Evolutionary conservation across 2,113 vertebrate species (phyloP).

Genomic region (Epinephelus fuscoguttatus): DNA sequence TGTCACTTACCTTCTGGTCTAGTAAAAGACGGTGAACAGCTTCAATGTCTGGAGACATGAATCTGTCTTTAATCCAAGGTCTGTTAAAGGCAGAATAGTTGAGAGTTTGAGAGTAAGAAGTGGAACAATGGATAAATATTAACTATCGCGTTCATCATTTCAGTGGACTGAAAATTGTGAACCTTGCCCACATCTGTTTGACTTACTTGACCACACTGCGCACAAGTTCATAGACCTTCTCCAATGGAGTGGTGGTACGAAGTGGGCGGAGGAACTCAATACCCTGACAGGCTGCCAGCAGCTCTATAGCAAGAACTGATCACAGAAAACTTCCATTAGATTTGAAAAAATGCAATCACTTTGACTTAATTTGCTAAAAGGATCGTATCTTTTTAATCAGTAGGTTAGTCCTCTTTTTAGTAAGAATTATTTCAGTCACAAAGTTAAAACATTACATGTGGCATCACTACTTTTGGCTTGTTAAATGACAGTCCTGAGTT

Average conservation of each 20-base stretch:
- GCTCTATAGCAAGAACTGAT: slow-evolving; percentile 94
- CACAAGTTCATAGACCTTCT: slow-evolving; percentile 98
- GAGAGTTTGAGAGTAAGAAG: slow-evolving; percentile 7
- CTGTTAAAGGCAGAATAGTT: slow-evolving; percentile 74
- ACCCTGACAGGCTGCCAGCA: slow-evolving; percentile 96
- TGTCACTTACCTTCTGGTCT: slow-evolving; percentile 90
- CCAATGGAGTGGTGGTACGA: slow-evolving; percentile 95
- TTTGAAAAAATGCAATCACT: neutral
- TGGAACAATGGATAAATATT: slow-evolving; percentile 73
- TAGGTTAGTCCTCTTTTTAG: neutral
- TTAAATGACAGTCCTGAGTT: neutral
- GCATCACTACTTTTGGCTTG: neutral
- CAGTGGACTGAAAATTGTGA: slow-evolving; percentile 44
- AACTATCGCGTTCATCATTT: slow-evolving; percentile 69
- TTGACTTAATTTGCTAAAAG: neutral
- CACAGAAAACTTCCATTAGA: slow-evolving; percentile 3
- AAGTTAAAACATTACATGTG: neutral
- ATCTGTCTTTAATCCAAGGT: slow-evolving; percentile 98
- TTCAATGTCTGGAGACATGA: slow-evolving; percentile 98
- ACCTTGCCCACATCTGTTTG: slow-evolving; percentile 76
- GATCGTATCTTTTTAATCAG: neutral
- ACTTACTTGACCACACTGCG: slow-evolving; percentile 95
- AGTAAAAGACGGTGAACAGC: slow-evolving; percentile 91
- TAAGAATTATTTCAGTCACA: neutral
- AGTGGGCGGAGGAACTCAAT: slow-evolving; percentile 98